Conservation (phyloP, 2,797 vertebrate species). For the Phylloscopus collybita region DNA sequence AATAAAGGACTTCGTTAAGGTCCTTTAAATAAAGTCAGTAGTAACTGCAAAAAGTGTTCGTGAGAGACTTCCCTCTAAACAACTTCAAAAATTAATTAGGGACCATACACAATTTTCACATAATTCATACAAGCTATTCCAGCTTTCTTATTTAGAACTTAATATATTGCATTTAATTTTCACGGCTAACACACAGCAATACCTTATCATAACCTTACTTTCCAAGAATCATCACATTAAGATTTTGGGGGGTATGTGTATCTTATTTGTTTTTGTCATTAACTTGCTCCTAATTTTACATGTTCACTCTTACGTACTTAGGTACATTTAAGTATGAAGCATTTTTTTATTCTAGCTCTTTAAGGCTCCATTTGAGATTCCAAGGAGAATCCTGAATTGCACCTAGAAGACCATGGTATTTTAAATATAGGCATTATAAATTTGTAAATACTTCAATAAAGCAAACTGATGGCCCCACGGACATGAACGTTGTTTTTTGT, state of each 20-base stretch:
- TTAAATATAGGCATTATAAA: not conserved
- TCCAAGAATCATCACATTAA: not conserved
- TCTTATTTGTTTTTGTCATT: not conserved
- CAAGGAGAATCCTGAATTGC: not conserved
- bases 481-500: accelerated
- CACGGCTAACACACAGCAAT: not conserved
- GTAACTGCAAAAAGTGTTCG: not conserved
- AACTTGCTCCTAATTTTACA: not conserved
- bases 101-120: not conserved
- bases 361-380: not conserved
- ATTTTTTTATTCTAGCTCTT: not conserved
- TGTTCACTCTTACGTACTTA: not conserved
- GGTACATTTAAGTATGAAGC: not conserved
- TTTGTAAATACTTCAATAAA: not conserved
- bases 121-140: not conserved
- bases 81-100: not conserved
- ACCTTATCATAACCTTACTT: not conserved
- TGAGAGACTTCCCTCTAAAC: not conserved
- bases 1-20: not conserved
- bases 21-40: too few relatives aligned
- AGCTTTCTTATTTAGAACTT: not conserved
- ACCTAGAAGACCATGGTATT: not conserved
- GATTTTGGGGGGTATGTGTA: not conserved
- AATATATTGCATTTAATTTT: not conserved
- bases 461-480: accelerated